Percentiles rank a stretch among this genome's conserved stretches.
Evolutionary conservation across 2,113 vertebrate genomes (phyloP).

Genomic region (Proteles cristata): DNA sequence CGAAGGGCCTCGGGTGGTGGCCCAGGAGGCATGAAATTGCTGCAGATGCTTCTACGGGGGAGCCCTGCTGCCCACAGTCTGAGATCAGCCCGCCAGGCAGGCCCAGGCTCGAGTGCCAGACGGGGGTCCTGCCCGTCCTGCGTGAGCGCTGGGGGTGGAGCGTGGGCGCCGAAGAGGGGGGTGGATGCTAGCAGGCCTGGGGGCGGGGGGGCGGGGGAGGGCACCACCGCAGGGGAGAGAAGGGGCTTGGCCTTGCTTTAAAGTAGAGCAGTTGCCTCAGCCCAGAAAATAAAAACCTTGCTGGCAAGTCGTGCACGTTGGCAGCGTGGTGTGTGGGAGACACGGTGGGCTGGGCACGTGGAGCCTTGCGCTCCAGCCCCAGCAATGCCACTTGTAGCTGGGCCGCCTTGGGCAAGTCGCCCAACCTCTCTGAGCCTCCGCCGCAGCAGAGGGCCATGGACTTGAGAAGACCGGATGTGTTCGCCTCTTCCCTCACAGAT

Average conservation of each 20-base stretch:
- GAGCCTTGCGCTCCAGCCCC: background rate
- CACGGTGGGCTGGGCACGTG: rapidly evolving
- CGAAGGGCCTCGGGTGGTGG: constrained; percentile 65
- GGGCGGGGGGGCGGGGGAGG: constrained; percentile 53
- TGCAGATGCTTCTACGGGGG: constrained; percentile 64
- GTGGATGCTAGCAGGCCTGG: background rate
- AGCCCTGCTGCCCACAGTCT: constrained; percentile 70
- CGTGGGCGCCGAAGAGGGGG: constrained; percentile 17
- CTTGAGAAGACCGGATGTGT: rapidly evolving
- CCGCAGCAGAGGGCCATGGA: background rate
- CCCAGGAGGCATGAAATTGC: constrained; percentile 77
- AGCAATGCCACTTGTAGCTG: background rate
- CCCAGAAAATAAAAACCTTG: background rate
- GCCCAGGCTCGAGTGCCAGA: constrained; percentile 62
- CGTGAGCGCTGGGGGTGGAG: constrained; percentile 72
- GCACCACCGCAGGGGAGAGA: background rate
- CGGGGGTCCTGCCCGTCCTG: constrained; percentile 67
- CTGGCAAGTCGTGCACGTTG: background rate
- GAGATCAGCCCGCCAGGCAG: constrained; percentile 72
- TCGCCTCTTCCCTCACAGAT: rapidly evolving
- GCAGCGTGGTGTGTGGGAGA: background rate
- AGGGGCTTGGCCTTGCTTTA: constrained; percentile 56
- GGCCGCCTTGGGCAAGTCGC: background rate
- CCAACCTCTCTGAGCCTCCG: constrained; percentile 40
- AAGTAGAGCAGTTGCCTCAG: background rate